These are phyloP conservation scores for Rhamnusium bicolor DNA, from an alignment of 2,888 invertebrate species.

Conservation along the genomic window DNA sequence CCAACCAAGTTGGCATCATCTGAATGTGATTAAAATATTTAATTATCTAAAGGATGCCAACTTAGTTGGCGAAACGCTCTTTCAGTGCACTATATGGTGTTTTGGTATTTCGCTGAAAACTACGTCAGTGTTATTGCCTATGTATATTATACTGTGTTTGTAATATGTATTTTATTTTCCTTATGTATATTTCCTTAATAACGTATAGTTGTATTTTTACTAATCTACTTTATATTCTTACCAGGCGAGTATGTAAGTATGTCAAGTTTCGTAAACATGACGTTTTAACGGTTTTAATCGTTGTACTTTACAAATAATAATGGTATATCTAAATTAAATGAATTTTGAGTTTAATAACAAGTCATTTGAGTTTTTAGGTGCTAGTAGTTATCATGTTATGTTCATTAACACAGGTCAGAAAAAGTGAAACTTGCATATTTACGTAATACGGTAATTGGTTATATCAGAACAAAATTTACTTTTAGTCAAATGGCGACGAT, in stretches of 20 bases:
- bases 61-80: too few species aligned
- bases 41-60: too few species aligned
- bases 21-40: too few species aligned
- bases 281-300: neutral
- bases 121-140: too few species aligned
- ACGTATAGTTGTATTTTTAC: neutral
- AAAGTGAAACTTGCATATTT: conserved; percentile 7
- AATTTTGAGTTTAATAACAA: neutral
- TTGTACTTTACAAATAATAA: neutral
- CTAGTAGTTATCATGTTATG: neutral
- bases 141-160: too few species aligned
- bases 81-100: too few species aligned
- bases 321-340: neutral
- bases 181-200: too few species aligned
- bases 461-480: conserved; percentile 1
- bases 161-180: too few species aligned
- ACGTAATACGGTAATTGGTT: neutral
- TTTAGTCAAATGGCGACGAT: neutral
- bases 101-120: too few species aligned
- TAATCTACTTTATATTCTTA: neutral
- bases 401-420: neutral
- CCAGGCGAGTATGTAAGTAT: neutral
- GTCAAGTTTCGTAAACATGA: neutral
- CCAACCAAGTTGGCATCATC: too few species aligned
- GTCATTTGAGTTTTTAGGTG: neutral